Evolutionary conservation across 1,140 invertebrate species (phyloP), one percentile per base, ranked within the genome.

Genomic region (Stegodyphus mimosarum): DNA sequence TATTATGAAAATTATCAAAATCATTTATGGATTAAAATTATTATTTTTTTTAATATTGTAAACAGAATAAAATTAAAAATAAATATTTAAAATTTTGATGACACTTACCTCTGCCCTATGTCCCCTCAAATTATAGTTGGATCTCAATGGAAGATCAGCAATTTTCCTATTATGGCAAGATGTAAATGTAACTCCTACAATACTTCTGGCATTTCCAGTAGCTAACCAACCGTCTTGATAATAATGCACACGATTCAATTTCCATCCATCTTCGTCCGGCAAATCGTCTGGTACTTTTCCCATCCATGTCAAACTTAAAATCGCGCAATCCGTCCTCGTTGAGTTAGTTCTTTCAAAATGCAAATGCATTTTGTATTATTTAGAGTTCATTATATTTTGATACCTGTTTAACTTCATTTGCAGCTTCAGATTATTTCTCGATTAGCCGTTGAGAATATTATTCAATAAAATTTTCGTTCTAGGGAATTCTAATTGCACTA

Each of bases 141-240:
- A 97, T 79, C 98, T 93, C n/a, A 94, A 91, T 6, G 96, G 96
- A 89, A 95, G 92, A 89, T 97, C 95, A 83, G 94, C 93, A 83
- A 93, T 76, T 66, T 87, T 89, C 69, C 88, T 87, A 87, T 90
- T 96, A 90, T 97, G 96, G 77, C 95, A 96, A 33, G 96, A 96
- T 51, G 97, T 98, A 91, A 98, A 99, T 55, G 97, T 99, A 53
- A 98, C 97, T 80, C 98, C 97, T 80, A 99, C 96, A 87, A 98
- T 95, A 33, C 97, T 96, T 87, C 97, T 94, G 71, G 96, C 94
- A 91, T 99, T 99, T 87, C 97, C 97, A 63, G 96, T 97, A 71
- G 97, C 97, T 89, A 99, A 91, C 98, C 98, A 99, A n/a, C 97
- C 98, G 91, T 99, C 97, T 92, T 98, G 96, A 90, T 98, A 99